A percentile compares a stretch with the other conserved stretches of the same genome.
Evolutionary conservation across 2,113 vertebrate species (phyloP).

Genomic region (Symphodus melops): DNA sequence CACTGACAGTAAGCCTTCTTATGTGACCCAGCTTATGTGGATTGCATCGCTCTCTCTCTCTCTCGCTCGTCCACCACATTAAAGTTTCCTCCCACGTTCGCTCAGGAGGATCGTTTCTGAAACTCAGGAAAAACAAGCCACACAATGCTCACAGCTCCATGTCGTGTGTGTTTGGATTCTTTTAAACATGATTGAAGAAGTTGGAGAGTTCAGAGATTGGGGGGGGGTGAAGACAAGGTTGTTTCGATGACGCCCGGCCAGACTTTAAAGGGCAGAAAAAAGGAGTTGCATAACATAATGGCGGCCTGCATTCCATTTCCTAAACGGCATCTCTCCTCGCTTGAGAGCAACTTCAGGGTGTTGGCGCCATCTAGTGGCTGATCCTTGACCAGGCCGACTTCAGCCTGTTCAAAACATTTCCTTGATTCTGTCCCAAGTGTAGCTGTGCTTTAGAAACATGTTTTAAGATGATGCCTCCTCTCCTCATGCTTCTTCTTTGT

Average conservation of each 20-base stretch:
- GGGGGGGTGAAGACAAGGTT: constrained; percentile 12
- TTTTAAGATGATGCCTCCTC: too few relatives aligned
- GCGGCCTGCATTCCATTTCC: constrained; percentile 57
- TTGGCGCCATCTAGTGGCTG: constrained; percentile 66
- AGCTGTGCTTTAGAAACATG: too few relatives aligned
- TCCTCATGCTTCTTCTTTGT: not conserved
- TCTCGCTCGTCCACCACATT: not conserved
- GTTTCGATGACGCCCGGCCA: constrained; percentile 17
- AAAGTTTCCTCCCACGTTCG: constrained; percentile 2
- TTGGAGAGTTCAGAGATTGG: not conserved
- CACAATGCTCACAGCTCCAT: not conserved
- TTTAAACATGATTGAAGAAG: constrained; percentile 3
- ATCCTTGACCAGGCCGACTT: not conserved
- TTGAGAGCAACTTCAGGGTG: not conserved
- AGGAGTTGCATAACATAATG: constrained; percentile 65
- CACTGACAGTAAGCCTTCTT: constrained; percentile 25
- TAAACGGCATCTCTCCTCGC: constrained; percentile 22
- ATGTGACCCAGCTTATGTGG: constrained; percentile 33
- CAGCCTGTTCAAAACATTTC: too few relatives aligned
- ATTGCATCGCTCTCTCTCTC: constrained; percentile 30
- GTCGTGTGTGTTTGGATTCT: not conserved
- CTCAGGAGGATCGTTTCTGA: not conserved
- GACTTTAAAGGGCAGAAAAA: constrained; percentile 40
- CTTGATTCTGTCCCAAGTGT: too few relatives aligned
- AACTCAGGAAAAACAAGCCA: not conserved